Evolutionary conservation across 2,888 invertebrate species (phyloP), one percentile per base, ranked within the genome.

Genomic region (Drosophila fulvimacula): DNA sequence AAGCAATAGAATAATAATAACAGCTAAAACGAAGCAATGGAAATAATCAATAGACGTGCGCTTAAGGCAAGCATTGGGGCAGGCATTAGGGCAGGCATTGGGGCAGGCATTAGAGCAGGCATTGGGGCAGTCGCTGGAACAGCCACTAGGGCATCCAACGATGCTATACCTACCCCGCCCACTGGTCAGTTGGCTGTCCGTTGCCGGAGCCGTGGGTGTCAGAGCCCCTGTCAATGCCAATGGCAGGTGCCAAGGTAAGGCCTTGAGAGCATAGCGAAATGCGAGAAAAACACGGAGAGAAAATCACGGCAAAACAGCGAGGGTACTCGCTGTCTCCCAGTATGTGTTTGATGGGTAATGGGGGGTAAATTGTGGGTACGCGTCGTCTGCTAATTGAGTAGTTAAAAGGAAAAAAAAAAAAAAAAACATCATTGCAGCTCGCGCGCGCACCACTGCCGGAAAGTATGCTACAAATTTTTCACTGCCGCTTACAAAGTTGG

Each of bases 351-450:
- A 9, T 13, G 6, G 52, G 10, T 39, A 10, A 15, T 21, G 30
- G 13, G 38, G n/a, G 4, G 17, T 49, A 49, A 49, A 49, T 49
- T 49, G 27, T 21, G 38, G 27, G 53, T 53, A 19, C 27, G 63
- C 67, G 64, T 68, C 53, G 64, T 66, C 56, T 76, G 82, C 85
- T 83, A 88, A 83, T 83, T 83, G 88, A 88, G 85, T 77, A 77
- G 77, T 82, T 67, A 58, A 85, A 79, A 76, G 69, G 69, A 56
- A 66, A 61, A 61, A 41, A 41, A 58, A 36, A 57, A 49, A 66
- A 63, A 63, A 19, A 42, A 56, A 38, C 57, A 53, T 6, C 56
- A 51, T 57, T 49, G 58, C 52, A 38, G 58, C 48, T 49, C 59
- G 42, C 44, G 53, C 62, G 46, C 39, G 44, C 55, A 24, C 42